Conservation (phyloP, 2,888 invertebrate species). For the Subacronicta megacephala region DNA sequence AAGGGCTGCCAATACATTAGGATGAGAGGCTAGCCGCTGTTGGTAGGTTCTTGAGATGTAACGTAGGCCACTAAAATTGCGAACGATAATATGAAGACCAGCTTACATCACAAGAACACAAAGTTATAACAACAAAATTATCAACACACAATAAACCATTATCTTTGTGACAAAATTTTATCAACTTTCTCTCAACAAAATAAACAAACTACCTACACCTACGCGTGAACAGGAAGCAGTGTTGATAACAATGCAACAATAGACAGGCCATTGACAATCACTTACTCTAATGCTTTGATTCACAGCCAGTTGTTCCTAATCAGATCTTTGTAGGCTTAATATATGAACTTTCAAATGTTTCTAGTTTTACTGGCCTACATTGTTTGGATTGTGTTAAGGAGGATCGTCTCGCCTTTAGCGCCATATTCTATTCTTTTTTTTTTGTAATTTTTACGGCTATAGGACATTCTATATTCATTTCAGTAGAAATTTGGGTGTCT, state of each 20-base stretch:
- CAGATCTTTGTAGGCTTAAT: slow-evolving; percentile 19
- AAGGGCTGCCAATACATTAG: too few species aligned
- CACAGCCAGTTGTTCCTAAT: slow-evolving; percentile 12
- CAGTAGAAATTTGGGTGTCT: too few species aligned
- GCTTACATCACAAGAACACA: not conserved
- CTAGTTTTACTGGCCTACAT: too few species aligned
- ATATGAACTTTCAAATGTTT: not conserved
- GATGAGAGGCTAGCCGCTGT: too few species aligned
- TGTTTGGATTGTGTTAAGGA: too few species aligned
- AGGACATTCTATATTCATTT: too few species aligned
- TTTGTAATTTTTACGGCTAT: too few species aligned
- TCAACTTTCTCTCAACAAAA: slow-evolving; percentile 59
- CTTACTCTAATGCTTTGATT: slow-evolving; percentile 43
- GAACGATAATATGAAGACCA: not conserved
- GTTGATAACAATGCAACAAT: slow-evolving; percentile 72
- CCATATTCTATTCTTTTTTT: too few species aligned
- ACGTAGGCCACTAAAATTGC: too few species aligned
- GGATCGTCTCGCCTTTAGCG: too few species aligned
- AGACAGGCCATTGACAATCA: slow-evolving; percentile 68
- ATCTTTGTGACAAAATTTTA: slow-evolving; percentile 36
- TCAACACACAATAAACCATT: slow-evolving; percentile 6
- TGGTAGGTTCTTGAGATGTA: too few species aligned
- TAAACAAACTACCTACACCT: slow-evolving; percentile 58
- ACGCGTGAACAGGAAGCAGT: slow-evolving; percentile 70
- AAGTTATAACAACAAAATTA: not conserved